A percentile compares a stretch with the other conserved stretches of the same genome.
Conservation (phyloP, 2,797 vertebrate species). For the Centropyge bicolor region DNA sequence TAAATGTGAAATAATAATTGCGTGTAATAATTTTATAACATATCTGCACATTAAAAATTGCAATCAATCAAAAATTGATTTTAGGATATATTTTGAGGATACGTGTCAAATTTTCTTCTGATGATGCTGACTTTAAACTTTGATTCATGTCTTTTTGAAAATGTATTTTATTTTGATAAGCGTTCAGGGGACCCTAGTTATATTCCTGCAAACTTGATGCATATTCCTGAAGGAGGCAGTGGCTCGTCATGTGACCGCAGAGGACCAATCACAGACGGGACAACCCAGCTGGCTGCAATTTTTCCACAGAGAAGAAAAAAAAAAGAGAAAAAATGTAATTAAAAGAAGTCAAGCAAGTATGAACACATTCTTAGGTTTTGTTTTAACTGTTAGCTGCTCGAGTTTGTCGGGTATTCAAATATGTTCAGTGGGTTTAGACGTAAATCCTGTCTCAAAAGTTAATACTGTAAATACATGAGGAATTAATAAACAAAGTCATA, state of each 20-base stretch:
- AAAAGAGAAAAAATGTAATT: too few species aligned
- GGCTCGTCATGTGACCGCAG: slow-evolving; percentile 31
- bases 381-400: neutral
- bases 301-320: neutral
- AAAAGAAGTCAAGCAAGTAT: neutral
- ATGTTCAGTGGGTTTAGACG: neutral
- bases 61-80: too few species aligned
- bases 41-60: too few species aligned
- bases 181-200: fast-evolving
- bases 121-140: neutral
- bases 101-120: too few species aligned
- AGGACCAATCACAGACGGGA: slow-evolving; percentile 42
- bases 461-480: neutral
- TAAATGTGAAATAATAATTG: too few species aligned
- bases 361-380: neutral
- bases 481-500: neutral
- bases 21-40: too few species aligned
- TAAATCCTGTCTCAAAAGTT: neutral
- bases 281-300: too few species aligned
- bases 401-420: neutral
- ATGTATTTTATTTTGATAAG: slow-evolving; percentile 52
- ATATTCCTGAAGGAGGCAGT: neutral
- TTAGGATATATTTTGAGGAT: too few species aligned
- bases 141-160: fast-evolving
- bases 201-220: neutral